A percentile compares a stretch with the other conserved stretches of the same genome.
Conservation (phyloP, 2,113 vertebrate species). For the Zonotrichia leucophrys region DNA sequence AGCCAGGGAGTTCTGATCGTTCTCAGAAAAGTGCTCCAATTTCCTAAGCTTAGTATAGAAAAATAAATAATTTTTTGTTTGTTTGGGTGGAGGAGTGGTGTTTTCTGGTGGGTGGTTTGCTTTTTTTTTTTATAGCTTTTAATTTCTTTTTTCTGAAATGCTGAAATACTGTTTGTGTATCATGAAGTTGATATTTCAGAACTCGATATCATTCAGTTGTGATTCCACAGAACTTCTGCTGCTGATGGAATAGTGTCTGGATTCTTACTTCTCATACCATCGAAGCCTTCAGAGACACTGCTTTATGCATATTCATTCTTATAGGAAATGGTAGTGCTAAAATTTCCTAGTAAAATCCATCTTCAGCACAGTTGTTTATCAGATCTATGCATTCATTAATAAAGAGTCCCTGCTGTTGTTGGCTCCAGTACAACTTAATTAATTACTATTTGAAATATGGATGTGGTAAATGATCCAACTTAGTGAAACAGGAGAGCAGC, state of each 20-base stretch:
- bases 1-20: background rate
- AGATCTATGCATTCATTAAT: constrained; percentile 54
- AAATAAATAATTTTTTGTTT: background rate
- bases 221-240: background rate
- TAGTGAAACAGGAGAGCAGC: constrained; percentile 55
- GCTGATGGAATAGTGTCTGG: background rate
- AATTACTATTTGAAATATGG: constrained; percentile 61
- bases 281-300: background rate
- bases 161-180: background rate
- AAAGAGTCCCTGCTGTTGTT: constrained; percentile 52
- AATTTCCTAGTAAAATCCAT: constrained; percentile 5
- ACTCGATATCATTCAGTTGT: background rate
- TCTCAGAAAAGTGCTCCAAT: background rate
- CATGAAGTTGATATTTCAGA: background rate
- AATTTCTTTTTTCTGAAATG: background rate
- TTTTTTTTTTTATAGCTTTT: background rate
- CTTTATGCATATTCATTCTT: background rate
- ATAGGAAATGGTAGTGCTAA: background rate
- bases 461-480: constrained; percentile 56
- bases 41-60: background rate
- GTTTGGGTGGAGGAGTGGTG: background rate
- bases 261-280: background rate
- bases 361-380: constrained; percentile 34
- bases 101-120: background rate
- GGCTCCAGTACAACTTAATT: constrained; percentile 46